phyloP scores from a whole-genome alignment of 2,797 vertebrate species.

The Lithobates sylvaticus region DNA sequence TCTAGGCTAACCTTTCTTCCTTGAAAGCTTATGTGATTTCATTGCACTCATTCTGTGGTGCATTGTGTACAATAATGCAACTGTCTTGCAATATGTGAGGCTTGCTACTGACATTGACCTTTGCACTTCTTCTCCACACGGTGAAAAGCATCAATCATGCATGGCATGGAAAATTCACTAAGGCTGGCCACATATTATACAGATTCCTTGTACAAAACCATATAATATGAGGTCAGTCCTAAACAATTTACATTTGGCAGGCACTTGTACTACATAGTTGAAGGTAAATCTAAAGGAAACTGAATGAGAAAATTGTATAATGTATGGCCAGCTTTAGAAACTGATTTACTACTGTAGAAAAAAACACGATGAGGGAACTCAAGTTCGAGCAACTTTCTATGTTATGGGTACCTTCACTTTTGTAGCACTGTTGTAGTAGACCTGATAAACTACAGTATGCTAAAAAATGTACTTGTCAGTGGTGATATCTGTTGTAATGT shows the following conservation, averaged over 20 bases:
- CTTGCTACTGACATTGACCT: background rate
- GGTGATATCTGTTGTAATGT: background rate
- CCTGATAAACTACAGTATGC: background rate
- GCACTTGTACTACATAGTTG: no score
- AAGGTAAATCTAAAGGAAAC: no score
- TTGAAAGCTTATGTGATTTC: background rate
- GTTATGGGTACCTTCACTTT: background rate
- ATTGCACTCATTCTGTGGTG: no score
- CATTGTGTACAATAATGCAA: background rate
- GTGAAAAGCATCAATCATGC: background rate
- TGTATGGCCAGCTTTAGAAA: background rate
- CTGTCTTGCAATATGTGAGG: background rate
- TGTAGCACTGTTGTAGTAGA: background rate
- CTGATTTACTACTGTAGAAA: background rate
- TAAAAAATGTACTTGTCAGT: no score
- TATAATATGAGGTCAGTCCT: no score
- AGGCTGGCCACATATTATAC: background rate
- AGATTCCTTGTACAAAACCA: no score
- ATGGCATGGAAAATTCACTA: conserved; percentile 2
- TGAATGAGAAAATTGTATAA: no score
- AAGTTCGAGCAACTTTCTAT: background rate
- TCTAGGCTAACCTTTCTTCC: background rate
- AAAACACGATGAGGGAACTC: background rate
- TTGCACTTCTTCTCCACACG: background rate
- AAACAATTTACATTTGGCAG: no score